Evolutionary conservation across 1,140 invertebrate species (phyloP).

Genomic region (Drosophila cardini): DNA sequence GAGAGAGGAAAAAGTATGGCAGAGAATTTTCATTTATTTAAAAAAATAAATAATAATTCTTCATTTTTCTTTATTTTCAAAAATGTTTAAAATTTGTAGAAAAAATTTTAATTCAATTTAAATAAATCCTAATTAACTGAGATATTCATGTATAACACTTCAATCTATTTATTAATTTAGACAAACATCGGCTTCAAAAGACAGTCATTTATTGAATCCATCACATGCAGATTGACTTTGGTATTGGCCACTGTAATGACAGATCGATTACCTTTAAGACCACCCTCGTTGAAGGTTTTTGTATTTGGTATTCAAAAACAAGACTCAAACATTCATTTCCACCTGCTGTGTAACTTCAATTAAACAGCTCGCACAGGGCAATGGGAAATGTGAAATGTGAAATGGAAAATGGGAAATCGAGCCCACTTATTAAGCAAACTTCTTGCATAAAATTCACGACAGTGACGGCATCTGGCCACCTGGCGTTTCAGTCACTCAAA

Average conservation of each 20-base stretch:
- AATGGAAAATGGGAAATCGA: constrained; percentile 49
- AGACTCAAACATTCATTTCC: constrained; percentile 8
- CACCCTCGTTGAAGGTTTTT: not conserved
- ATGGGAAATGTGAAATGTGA: constrained; percentile 31
- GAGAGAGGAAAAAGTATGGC: not conserved
- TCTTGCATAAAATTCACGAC: constrained; percentile 42
- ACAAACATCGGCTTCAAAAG: not conserved
- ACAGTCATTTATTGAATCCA: not conserved
- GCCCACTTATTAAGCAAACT: constrained; percentile 62
- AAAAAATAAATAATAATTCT: too few species aligned
- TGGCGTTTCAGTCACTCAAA: constrained; percentile 50
- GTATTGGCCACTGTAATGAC: not conserved
- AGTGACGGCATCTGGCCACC: constrained; percentile 34
- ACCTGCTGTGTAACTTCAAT: constrained; percentile 46
- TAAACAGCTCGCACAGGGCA: constrained; percentile 55
- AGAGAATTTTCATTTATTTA: too few species aligned
- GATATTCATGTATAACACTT: too few species aligned
- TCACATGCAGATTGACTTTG: constrained; percentile 2
- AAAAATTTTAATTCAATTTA: too few species aligned
- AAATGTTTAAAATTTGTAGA: too few species aligned
- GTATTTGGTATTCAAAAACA: constrained; percentile 1
- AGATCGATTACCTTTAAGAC: not conserved
- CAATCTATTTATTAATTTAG: too few species aligned
- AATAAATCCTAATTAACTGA: too few species aligned
- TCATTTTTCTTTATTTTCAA: too few species aligned